phyloP scores from a whole-genome alignment of 2,797 vertebrate genomes.

The Balearica regulorum region DNA sequence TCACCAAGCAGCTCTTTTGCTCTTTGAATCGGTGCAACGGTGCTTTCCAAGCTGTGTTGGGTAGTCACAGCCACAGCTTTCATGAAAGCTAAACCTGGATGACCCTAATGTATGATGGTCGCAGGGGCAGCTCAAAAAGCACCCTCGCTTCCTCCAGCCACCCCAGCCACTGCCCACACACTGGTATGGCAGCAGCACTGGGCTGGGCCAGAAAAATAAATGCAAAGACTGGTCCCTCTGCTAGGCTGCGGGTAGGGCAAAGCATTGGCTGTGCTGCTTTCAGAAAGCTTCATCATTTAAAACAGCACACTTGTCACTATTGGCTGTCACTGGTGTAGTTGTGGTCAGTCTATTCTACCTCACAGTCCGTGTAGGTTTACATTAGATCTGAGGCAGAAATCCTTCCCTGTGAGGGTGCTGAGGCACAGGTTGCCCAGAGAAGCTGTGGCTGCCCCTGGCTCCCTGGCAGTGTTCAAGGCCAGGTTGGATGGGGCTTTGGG shows the following conservation, averaged over 20 bases:
- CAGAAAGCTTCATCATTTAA: neutral
- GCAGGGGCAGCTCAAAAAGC: neutral
- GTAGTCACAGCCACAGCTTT: neutral
- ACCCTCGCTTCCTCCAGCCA: fast-evolving
- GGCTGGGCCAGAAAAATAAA: neutral
- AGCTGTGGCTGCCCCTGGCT: too few species aligned
- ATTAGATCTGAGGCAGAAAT: too few species aligned
- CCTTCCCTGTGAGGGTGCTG: too few species aligned
- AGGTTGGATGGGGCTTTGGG: too few species aligned
- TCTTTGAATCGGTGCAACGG: neutral
- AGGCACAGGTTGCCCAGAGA: too few species aligned
- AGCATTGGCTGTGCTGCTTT: neutral
- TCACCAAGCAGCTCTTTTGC: neutral
- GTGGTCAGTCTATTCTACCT: neutral
- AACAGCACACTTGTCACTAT: neutral
- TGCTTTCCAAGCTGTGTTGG: neutral
- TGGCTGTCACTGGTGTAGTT: neutral
- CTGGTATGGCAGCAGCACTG: fast-evolving
- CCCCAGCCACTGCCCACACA: neutral
- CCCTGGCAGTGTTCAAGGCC: too few species aligned
- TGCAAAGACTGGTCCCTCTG: neutral
- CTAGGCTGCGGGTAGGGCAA: neutral
- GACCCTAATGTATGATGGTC: neutral
- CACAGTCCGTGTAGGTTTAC: neutral
- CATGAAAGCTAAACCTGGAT: neutral